Percentiles rank a stretch among this genome's conserved stretches.
phyloP scores from a whole-genome alignment of 2,113 vertebrate species.

The Phalacrocorax carbo region DNA sequence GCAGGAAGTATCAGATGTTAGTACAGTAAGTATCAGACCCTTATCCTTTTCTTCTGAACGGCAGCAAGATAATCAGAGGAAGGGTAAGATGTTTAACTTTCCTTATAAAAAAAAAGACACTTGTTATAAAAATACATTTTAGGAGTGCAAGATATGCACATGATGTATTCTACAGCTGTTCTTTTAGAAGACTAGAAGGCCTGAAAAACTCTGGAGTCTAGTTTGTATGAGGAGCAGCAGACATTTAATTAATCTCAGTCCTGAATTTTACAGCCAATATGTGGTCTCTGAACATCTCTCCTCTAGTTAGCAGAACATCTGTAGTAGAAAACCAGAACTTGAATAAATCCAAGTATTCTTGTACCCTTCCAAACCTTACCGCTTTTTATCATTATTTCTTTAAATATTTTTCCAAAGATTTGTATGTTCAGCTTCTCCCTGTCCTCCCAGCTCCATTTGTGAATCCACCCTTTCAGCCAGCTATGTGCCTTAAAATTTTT shows the following conservation, averaged over 20 bases:
- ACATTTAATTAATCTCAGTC: constrained; percentile 61
- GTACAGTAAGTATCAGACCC: not conserved
- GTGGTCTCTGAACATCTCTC: constrained; percentile 42
- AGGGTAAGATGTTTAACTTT: constrained; percentile 51
- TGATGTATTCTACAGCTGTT: constrained; percentile 63
- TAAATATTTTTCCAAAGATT: constrained; percentile 37
- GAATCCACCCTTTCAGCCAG: not conserved
- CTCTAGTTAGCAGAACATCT: constrained; percentile 54
- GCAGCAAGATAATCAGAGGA: constrained; percentile 58
- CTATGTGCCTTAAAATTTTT: not conserved
- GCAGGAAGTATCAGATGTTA: constrained; percentile 66
- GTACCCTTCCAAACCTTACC: not conserved
- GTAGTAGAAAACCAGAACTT: constrained; percentile 50
- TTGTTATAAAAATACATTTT: constrained; percentile 45
- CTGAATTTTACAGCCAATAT: constrained; percentile 58
- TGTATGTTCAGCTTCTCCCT: not conserved
- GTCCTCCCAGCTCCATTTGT: not conserved
- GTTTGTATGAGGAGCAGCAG: constrained; percentile 48
- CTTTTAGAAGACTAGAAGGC: constrained; percentile 11
- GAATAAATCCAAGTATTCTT: constrained; percentile 15
- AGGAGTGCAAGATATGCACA: constrained; percentile 2
- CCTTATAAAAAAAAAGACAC: constrained; percentile 23
- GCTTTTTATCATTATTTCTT: constrained; percentile 32
- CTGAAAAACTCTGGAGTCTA: constrained; percentile 31
- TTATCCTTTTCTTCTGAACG: constrained; percentile 25